Percentiles rank a stretch among this genome's conserved stretches.
Evolutionary conservation across 2,113 vertebrate genomes (phyloP).

Genomic region (pig (Sus scrofa)): DNA sequence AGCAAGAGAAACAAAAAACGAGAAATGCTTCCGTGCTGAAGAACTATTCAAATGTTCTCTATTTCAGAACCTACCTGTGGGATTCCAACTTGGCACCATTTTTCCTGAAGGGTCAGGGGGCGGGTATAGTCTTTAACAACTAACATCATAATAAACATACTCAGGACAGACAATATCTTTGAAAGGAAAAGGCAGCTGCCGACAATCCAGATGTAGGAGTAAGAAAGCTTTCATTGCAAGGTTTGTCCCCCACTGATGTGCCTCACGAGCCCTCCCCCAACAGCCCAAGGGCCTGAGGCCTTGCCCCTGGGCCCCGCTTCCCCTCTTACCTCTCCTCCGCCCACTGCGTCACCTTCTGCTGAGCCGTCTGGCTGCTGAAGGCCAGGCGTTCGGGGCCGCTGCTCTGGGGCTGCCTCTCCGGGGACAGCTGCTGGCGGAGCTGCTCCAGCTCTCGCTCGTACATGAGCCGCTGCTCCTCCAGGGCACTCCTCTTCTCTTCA

Average conservation of each 20-base stretch:
- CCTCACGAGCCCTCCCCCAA: no score
- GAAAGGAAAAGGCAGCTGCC: background rate
- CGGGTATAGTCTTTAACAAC: background rate
- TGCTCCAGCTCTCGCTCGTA: conserved; percentile 97
- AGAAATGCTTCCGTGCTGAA: background rate
- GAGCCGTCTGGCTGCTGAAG: conserved; percentile 90
- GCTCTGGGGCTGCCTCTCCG: conserved; percentile 91
- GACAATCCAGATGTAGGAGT: no score
- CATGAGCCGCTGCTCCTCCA: conserved; percentile 98
- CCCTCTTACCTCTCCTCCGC: conserved; percentile 94
- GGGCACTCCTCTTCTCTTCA: conserved; percentile 96
- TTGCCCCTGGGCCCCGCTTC: accelerated
- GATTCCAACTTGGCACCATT: background rate
- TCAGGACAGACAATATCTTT: background rate
- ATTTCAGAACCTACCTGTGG: background rate
- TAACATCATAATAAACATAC: no score
- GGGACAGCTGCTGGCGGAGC: conserved; percentile 96
- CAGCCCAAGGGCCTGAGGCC: accelerated
- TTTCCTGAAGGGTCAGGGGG: background rate
- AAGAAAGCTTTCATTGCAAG: background rate
- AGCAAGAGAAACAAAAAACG: background rate
- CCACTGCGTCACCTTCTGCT: conserved; percentile 95
- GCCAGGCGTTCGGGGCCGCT: conserved; percentile 91
- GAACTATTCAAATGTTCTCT: background rate
- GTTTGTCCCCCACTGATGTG: accelerated